Conservation (phyloP, 2,797 vertebrate species). For the Siniperca undulata region DNA sequence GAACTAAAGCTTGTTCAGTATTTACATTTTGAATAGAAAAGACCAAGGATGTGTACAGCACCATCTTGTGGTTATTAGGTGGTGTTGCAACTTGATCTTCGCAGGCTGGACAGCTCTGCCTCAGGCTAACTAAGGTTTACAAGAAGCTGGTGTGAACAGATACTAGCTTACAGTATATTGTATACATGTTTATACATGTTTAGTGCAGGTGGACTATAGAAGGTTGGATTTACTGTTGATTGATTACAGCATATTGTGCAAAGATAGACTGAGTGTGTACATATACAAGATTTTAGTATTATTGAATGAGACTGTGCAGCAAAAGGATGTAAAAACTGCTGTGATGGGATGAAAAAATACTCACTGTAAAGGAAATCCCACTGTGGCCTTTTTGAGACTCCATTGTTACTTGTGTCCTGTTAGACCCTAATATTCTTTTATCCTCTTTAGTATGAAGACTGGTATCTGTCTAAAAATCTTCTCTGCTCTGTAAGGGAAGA, state of each 20-base stretch:
- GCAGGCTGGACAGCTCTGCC: slow-evolving; percentile 39
- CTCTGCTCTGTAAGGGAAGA: neutral
- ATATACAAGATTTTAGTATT: neutral
- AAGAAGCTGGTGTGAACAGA: neutral
- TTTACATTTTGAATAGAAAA: neutral
- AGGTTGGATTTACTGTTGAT: neutral
- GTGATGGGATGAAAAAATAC: neutral
- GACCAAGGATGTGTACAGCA: neutral
- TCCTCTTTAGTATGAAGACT: neutral
- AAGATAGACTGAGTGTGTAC: too few relatives aligned
- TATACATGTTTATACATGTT: neutral
- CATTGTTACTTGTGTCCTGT: neutral
- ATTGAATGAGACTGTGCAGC: neutral
- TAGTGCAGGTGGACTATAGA: neutral
- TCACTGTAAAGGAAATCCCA: too few relatives aligned
- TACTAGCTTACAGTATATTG: neutral
- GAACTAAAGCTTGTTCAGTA: neutral
- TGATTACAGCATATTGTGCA: too few relatives aligned
- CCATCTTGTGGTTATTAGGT: slow-evolving; percentile 37
- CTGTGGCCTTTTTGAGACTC: neutral
- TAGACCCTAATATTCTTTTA: neutral
- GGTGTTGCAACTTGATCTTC: slow-evolving; percentile 3
- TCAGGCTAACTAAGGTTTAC: neutral
- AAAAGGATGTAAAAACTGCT: neutral
- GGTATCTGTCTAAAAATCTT: too few relatives aligned